A percentile compares a stretch with the other conserved stretches of the same genome.
phyloP scores from a whole-genome alignment of 37 sponge, comb jelly and placozoan genomes.

The Crambe crambe region DNA sequence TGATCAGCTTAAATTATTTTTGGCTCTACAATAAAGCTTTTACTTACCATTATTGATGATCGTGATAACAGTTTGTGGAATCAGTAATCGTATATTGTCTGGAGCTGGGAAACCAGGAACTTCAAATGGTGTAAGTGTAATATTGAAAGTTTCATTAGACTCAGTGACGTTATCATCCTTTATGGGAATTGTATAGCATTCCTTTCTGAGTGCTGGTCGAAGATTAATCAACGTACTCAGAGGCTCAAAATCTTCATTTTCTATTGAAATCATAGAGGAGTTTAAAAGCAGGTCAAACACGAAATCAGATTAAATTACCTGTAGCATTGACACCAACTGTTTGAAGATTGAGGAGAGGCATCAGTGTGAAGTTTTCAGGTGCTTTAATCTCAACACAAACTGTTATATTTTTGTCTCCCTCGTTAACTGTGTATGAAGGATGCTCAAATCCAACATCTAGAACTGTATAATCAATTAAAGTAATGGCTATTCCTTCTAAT shows the following conservation, averaged over 20 bases:
- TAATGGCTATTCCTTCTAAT: neutral
- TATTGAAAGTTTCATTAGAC: neutral
- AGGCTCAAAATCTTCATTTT: neutral
- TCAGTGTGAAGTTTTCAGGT: neutral
- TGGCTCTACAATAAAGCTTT: too few species aligned
- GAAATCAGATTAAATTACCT: constrained; percentile 13
- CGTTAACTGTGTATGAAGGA: neutral
- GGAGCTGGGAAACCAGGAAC: too few species aligned
- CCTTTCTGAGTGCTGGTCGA: neutral
- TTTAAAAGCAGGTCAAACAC: too few species aligned
- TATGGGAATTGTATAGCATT: neutral
- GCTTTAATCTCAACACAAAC: neutral
- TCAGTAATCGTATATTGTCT: too few species aligned
- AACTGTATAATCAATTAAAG: neutral
- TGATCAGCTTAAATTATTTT: too few species aligned
- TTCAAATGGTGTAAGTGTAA: too few species aligned
- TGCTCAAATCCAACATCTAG: neutral
- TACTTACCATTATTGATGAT: too few species aligned
- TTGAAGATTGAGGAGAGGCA: neutral
- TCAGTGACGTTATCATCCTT: neutral
- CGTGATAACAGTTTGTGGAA: too few species aligned
- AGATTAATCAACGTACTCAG: neutral
- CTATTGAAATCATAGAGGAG: neutral
- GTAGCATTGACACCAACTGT: neutral
- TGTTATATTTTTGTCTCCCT: neutral